A percentile compares a stretch with the other conserved stretches of the same genome.
phyloP scores from a whole-genome alignment of 2,113 vertebrate genomes.

The Dicrurus megarhynchus region DNA sequence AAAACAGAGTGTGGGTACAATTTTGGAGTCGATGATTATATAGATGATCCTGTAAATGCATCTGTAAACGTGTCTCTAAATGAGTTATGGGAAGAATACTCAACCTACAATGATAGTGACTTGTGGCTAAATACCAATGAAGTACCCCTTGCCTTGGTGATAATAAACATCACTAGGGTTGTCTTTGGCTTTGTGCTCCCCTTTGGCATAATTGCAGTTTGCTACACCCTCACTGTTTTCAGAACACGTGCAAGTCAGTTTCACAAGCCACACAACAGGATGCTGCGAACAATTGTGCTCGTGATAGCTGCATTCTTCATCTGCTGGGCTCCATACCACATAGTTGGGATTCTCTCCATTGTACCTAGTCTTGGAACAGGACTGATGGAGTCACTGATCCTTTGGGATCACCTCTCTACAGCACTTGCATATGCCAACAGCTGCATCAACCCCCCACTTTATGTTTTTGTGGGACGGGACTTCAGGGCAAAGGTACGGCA shows the following conservation, averaged over 20 bases:
- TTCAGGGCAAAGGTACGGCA: slow-evolving; percentile 72
- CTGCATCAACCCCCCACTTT: slow-evolving; percentile 81
- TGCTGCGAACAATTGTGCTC: slow-evolving; percentile 39
- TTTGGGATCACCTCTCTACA: slow-evolving; percentile 66
- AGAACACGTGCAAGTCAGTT: slow-evolving; percentile 21
- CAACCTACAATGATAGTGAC: not conserved
- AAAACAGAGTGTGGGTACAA: slow-evolving; percentile 21
- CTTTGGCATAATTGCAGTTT: slow-evolving; percentile 61
- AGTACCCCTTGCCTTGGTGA: not conserved
- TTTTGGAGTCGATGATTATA: not conserved
- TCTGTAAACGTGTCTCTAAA: not conserved
- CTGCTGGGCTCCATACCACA: slow-evolving; percentile 82
- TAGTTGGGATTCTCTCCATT: slow-evolving; percentile 58
- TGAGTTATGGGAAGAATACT: not conserved
- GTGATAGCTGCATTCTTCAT: slow-evolving; percentile 74
- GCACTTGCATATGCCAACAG: slow-evolving; percentile 79
- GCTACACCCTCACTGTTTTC: slow-evolving; percentile 67
- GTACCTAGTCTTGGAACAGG: not conserved
- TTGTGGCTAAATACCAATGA: not conserved
- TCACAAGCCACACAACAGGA: slow-evolving; percentile 47
- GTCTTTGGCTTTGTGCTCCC: slow-evolving; percentile 78
- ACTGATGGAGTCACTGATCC: not conserved
- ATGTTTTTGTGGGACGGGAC: slow-evolving; percentile 79
- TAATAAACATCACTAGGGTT: slow-evolving; percentile 51
- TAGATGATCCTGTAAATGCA: not conserved